Percentiles rank a stretch among this genome's conserved stretches.
Conservation (phyloP, 2,797 vertebrate genomes). For the Sebastes alutus region DNA sequence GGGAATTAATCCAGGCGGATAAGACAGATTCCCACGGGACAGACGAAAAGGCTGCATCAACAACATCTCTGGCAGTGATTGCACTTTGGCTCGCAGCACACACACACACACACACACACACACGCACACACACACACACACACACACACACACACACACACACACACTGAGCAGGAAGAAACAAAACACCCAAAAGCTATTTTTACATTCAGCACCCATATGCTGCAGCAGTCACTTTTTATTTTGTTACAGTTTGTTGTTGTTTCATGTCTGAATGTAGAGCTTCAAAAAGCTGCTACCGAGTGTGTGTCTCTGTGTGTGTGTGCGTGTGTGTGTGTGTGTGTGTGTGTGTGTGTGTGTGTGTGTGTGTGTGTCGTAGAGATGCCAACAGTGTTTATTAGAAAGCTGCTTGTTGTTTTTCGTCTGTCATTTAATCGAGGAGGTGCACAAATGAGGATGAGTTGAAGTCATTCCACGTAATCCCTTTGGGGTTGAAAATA, state of each 20-base stretch:
- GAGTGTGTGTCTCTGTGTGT: background rate
- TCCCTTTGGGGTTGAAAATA: constrained; percentile 15
- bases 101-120: background rate
- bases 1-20: constrained; percentile 22
- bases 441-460: constrained; percentile 11
- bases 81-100: constrained; percentile 21
- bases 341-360: background rate
- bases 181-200: constrained; percentile 29
- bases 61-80: constrained; percentile 45
- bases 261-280: constrained; percentile 19
- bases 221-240: constrained; percentile 34
- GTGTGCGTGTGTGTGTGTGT: background rate
- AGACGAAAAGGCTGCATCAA: constrained; percentile 30
- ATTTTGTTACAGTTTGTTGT: constrained; percentile 10
- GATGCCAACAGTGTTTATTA: constrained; percentile 8
- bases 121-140: background rate
- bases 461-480: constrained; percentile 12
- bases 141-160: background rate
- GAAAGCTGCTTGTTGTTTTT: constrained; percentile 23
- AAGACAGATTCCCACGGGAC: constrained; percentile 30
- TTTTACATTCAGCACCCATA: constrained; percentile 44
- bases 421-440: constrained; percentile 12
- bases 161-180: background rate
- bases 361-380: background rate
- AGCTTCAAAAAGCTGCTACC: constrained; percentile 19